Evolutionary conservation across 2,888 invertebrate genomes (phyloP), one percentile per base, ranked within the genome.

Genomic region (Tuta absoluta): DNA sequence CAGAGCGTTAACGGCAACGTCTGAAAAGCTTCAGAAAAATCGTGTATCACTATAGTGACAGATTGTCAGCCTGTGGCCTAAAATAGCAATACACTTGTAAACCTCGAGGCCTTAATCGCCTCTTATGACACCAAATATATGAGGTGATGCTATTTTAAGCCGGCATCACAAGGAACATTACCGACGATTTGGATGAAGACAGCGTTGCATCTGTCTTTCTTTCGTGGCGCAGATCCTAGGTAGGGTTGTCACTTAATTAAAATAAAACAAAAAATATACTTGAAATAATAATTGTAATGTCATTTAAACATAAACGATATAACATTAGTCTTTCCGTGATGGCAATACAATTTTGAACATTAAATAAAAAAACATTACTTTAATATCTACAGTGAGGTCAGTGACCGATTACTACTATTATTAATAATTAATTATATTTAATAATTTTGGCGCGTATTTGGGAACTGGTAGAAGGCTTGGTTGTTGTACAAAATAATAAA

Each of bases 271-370:
- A 71, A 70, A 69, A 69, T 69, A 74, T 68, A 75, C 69, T 75
- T 72, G 72, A 72, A 75, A 78, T 77, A 75, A 74, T 75, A 76
- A 75, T 77, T 76, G 76, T 81, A 79, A 51, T 62, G 37, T 62
- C 62, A 62, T 48, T 78, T 33, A 12, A 56, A 56, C 77, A 78
- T 82, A 82, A 73, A 74, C 75, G 83, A 80, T 81, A 80, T 81
- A 83, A 84, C 85, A 89, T 90, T 89, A 90, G 91, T 91, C 90
- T 91, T 85, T 86, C 80, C 82, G 78, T 81, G 85, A 91, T 91
- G 91, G 91, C 91, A 90, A 84, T 86, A 85, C 80, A 88, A 85
- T 86, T 86, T 87, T 89, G 88, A 91, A 91, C 87, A 89, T 88
- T 87, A 86, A 82, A 85, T 81, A 82, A 75, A 75, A 78, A 75